Conservation (phyloP, 2,113 vertebrate species). For the Syngnathus floridae region DNA sequence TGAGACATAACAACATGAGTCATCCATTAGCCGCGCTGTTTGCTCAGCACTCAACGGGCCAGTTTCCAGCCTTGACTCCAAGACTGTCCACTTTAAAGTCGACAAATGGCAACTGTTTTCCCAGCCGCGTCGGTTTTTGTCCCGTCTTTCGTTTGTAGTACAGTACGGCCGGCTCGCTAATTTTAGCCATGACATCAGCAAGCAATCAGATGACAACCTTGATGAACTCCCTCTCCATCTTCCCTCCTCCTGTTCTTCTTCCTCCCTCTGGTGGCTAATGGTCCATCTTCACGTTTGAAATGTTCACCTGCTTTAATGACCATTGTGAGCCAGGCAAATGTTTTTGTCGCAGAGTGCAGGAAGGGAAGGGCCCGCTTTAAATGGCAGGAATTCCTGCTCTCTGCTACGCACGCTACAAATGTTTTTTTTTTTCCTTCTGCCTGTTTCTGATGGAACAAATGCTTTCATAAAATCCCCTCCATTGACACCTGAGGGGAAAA, state of each 20-base stretch:
- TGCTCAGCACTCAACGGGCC: slow-evolving; percentile 28
- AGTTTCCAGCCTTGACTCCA: neutral
- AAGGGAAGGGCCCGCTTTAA: slow-evolving; percentile 56
- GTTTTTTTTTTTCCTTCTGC: neutral
- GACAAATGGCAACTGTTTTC: neutral
- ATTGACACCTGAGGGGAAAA: neutral
- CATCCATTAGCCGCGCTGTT: slow-evolving; percentile 51
- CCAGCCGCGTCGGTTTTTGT: neutral
- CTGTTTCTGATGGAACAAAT: neutral
- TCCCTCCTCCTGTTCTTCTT: neutral
- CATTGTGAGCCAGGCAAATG: neutral
- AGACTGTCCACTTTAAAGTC: no score
- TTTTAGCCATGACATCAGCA: slow-evolving; percentile 93
- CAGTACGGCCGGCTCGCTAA: slow-evolving; percentile 73
- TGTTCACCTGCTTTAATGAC: neutral
- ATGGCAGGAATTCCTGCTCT: slow-evolving; percentile 58
- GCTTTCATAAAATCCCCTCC: neutral
- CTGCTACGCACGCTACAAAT: neutral
- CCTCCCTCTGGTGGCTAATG: neutral
- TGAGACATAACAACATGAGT: slow-evolving; percentile 55
- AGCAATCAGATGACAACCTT: slow-evolving; percentile 75
- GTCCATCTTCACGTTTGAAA: slow-evolving; percentile 2
- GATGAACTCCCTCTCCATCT: slow-evolving; percentile 41
- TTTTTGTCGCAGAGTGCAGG: slow-evolving; percentile 17
- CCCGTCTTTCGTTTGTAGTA: slow-evolving; percentile 13